A percentile compares a stretch with the other conserved stretches of the same genome.
Evolutionary conservation across 2,113 vertebrate species (phyloP).

Genomic region (Sterna hirundo): DNA sequence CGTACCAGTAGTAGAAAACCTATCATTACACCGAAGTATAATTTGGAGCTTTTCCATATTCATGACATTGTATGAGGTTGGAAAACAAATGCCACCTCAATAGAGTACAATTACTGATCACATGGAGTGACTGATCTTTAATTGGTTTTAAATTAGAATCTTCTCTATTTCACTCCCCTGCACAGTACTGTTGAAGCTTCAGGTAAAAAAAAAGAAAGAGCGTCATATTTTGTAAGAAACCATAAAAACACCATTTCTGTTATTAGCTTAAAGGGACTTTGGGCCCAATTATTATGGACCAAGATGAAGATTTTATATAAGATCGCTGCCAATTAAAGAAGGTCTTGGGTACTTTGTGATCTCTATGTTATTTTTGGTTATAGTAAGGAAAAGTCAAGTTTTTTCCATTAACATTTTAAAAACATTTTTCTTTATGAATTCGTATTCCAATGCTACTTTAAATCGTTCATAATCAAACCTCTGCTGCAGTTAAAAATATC

Average conservation of each 20-base stretch:
- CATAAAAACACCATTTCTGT: neutral
- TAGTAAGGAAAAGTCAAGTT: neutral
- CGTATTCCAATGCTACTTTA: neutral
- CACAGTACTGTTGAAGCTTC: neutral
- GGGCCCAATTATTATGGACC: neutral
- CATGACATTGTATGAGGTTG: neutral
- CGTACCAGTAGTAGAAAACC: neutral
- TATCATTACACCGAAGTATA: neutral
- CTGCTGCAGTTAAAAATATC: neutral
- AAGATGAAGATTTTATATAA: neutral
- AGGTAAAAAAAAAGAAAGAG: neutral
- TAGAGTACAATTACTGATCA: neutral
- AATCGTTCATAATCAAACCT: neutral
- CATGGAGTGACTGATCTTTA: neutral
- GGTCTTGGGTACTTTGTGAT: neutral
- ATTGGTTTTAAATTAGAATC: slow-evolving; percentile 4
- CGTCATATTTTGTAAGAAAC: neutral
- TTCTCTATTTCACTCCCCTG: neutral
- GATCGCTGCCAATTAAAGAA: neutral
- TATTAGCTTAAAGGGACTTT: neutral
- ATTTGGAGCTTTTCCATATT: neutral
- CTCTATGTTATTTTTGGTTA: neutral
- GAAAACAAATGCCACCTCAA: neutral
- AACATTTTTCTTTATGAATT: neutral
- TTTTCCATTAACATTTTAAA: neutral